These are phyloP conservation scores for Leptarthrus brevirostris DNA, from an alignment of 2,888 invertebrate genomes.

Conservation along the genomic window DNA sequence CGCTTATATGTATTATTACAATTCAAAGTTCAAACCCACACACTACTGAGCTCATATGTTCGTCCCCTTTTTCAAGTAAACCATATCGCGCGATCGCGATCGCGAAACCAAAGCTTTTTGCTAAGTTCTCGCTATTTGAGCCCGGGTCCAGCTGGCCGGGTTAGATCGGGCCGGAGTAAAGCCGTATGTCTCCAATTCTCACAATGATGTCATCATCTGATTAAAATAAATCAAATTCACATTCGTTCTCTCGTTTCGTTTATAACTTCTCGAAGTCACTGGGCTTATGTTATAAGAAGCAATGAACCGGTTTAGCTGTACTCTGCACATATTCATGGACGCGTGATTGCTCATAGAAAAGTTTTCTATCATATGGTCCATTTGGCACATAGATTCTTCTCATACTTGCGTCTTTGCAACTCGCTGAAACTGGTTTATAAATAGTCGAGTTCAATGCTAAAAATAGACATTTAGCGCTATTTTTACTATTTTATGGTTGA, in stretches of 20 bases:
- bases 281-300: conserved; percentile 23
- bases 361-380: conserved; percentile 26
- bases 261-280: conserved; percentile 11
- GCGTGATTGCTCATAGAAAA: conserved; percentile 26
- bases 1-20: conserved; percentile 17
- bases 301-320: conserved; percentile 37
- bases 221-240: conserved; percentile 50
- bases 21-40: conserved; percentile 15
- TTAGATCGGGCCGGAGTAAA: too few species aligned
- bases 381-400: conserved; percentile 15
- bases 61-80: background rate
- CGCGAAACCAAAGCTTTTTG: conserved; percentile 6
- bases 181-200: conserved; percentile 3
- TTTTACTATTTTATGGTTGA: conserved; percentile 33
- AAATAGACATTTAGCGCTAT: conserved; percentile 41
- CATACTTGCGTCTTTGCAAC: conserved; percentile 4
- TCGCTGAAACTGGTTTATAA: conserved; percentile 45
- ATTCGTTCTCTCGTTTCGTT: conserved; percentile 32
- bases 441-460: conserved; percentile 45
- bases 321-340: conserved; percentile 4
- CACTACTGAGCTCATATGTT: background rate
- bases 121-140: conserved; percentile 5
- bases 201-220: conserved; percentile 50
- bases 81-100: background rate
- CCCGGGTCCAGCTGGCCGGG: too few species aligned